Evolutionary conservation across 1,140 invertebrate genomes (phyloP), one percentile per base, ranked within the genome.

Genomic region (Holcopasites calliopsidis): DNA sequence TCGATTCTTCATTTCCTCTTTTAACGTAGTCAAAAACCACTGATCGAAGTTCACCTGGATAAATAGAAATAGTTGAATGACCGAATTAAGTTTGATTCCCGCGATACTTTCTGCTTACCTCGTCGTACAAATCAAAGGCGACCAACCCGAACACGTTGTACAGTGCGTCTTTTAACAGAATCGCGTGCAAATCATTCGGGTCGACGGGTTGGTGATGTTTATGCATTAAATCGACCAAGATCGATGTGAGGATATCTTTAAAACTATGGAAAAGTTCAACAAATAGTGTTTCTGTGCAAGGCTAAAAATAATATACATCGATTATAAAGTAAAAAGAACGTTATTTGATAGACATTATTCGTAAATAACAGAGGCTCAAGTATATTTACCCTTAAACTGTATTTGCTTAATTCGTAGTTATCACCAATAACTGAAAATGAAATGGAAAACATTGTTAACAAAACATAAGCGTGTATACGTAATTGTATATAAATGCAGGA

Each of bases 91-190:
- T n/a, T 10, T 28, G 60, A 60, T 50, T 2, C 44, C 47, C 11
- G 49, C 40, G 70, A 65, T 44, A 54, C 1, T 49, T 58, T 33
- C 65, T 35, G 23, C 87, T 91, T 91, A 98, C 96, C 87, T 98
- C 96, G 90, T 99, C 97, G 89, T 97, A 98, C 57, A 99, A 92
- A 83, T 98, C 96, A 91, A 97, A 97, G 0, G 97, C 95, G n/a
- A 95, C 95, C 64, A 98, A 92, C 21, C 97, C 97, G 61, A 97
- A 95, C 1, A 97, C 97, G 92, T 97, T 97, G 86, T 99, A 99
- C 65, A 99, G 95, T n/a, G 97, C 97, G 92, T 99, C 98, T 92
- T 98, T 98, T 28, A 95, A 92, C 66, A 98, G 90, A 85, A 99
- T 96, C 13, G 94, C 93, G 76, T 93, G 92, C 72, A 97, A 90